phyloP scores from a whole-genome alignment of 2,113 vertebrate genomes.

The Paralichthys olivaceus region DNA sequence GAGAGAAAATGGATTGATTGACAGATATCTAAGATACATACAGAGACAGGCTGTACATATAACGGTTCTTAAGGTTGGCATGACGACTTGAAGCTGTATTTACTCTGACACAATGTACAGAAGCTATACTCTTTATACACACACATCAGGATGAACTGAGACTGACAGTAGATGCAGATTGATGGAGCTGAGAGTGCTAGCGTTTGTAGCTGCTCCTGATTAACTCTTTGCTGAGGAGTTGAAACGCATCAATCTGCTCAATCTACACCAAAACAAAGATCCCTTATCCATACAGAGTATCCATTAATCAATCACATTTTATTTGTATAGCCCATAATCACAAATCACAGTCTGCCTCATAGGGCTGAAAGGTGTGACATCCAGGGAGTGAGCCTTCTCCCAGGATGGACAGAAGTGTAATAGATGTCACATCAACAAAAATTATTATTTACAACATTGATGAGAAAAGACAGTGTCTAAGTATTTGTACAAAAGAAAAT shows the following conservation, averaged over 20 bases:
- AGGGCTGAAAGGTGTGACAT: not conserved
- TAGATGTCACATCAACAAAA: not conserved
- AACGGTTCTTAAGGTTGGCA: not conserved
- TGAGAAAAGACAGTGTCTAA: too few relatives aligned
- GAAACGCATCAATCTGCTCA: constrained; percentile 38
- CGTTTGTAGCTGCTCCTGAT: constrained; percentile 21
- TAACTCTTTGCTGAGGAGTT: constrained; percentile 56
- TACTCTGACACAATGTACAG: not conserved
- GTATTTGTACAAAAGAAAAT: too few relatives aligned
- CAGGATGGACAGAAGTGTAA: not conserved
- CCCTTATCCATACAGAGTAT: constrained; percentile 2
- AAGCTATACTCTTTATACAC: not conserved
- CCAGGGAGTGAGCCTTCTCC: not conserved
- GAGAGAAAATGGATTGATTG: not conserved
- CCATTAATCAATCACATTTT: not conserved
- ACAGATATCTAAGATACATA: not conserved
- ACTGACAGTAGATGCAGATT: constrained; percentile 34
- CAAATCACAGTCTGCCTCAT: too few relatives aligned
- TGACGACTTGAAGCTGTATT: not conserved
- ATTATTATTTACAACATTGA: not conserved
- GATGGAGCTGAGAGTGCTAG: constrained; percentile 30
- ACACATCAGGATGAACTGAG: constrained; percentile 12
- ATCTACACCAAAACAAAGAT: constrained; percentile 34
- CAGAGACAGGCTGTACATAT: not conserved
- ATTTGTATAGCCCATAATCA: too few relatives aligned